Conservation (phyloP, 1,140 invertebrate species). For the Dreissena polymorpha region DNA sequence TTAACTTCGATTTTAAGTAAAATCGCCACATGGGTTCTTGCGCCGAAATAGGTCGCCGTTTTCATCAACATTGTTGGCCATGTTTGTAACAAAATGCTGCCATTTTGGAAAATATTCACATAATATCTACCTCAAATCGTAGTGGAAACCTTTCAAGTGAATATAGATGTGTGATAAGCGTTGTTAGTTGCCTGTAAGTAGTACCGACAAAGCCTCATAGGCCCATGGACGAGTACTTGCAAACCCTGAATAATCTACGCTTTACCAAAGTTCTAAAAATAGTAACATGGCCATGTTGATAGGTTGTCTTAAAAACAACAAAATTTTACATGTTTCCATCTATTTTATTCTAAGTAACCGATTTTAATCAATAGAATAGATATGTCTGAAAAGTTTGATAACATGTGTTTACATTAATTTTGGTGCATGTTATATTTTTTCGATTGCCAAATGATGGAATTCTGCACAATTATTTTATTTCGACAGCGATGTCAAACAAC, state of each 20-base stretch:
- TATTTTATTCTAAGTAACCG: background rate
- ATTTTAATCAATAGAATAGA: conserved; percentile 14
- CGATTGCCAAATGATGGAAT: background rate
- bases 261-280: conserved; percentile 50
- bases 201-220: conserved; percentile 39
- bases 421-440: conserved; percentile 8
- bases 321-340: background rate
- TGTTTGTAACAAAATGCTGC: conserved; percentile 43
- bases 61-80: conserved; percentile 4
- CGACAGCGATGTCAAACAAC: conserved; percentile 19
- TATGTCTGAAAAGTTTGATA: conserved; percentile 31
- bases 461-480: background rate
- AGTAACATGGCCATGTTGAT: conserved; percentile 58
- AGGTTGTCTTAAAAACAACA: conserved; percentile 41
- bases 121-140: background rate
- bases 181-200: conserved; percentile 33
- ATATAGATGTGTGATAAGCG: background rate
- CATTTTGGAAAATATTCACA: conserved; percentile 34
- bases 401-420: background rate
- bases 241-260: conserved; percentile 52
- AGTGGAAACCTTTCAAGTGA: background rate
- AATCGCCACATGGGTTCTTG: background rate
- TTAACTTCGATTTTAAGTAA: background rate
- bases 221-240: conserved; percentile 61
- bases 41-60: conserved; percentile 23